phyloP scores from a whole-genome alignment of 1,140 invertebrate species.

The Nephila pilipes region DNA sequence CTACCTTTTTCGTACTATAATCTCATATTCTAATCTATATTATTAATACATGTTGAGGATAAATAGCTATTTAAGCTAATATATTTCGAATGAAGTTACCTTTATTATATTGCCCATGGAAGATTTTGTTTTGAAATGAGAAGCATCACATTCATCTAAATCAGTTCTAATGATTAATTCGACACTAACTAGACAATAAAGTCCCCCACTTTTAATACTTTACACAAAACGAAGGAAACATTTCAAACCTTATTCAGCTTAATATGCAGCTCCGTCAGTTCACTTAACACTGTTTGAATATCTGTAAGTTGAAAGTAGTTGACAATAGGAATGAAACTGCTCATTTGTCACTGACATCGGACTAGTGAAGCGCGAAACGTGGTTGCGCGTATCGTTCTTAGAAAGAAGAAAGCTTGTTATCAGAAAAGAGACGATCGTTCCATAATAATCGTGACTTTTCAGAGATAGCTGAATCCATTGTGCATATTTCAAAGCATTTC shows the following conservation, averaged over 20 bases:
- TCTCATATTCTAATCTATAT: too few species aligned
- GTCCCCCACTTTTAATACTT: too few species aligned
- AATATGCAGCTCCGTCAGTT: neutral
- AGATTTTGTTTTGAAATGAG: too few species aligned
- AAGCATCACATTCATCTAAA: too few species aligned
- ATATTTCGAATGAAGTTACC: too few species aligned
- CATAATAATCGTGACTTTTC: slow-evolving; percentile 30
- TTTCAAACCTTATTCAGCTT: neutral
- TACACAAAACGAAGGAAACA: neutral
- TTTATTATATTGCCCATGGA: too few species aligned
- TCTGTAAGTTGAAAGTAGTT: slow-evolving; percentile 34
- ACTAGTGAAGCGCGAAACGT: neutral
- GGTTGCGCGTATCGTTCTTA: neutral
- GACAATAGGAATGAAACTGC: slow-evolving; percentile 28
- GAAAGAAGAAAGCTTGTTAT: neutral
- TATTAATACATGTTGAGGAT: too few species aligned
- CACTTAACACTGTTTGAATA: neutral
- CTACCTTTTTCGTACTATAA: too few species aligned
- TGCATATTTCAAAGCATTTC: slow-evolving; percentile 7
- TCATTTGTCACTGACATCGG: slow-evolving; percentile 30
- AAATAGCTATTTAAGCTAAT: too few species aligned
- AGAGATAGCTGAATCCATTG: slow-evolving; percentile 16
- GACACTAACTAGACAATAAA: too few species aligned
- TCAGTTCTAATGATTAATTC: too few species aligned
- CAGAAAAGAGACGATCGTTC: slow-evolving; percentile 22